phyloP scores from a whole-genome alignment of 2,888 invertebrate species.

The Imbricaverruca yamaguchii region DNA sequence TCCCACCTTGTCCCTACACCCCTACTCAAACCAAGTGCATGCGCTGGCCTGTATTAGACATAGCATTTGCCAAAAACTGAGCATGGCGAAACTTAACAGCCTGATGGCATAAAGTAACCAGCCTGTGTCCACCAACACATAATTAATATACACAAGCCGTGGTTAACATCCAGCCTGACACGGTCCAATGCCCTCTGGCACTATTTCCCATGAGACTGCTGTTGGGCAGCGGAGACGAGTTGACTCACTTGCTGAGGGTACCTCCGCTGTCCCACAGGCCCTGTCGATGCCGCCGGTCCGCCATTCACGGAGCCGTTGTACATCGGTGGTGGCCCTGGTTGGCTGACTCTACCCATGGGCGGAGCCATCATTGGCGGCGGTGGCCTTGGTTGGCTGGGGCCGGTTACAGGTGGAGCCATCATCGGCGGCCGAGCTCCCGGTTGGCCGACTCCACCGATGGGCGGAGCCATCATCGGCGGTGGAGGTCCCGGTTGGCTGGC shows the following conservation, averaged over 20 bases:
- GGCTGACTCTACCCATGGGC: not conserved
- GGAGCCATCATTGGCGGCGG: not conserved
- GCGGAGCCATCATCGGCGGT: not conserved
- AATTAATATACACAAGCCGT: not conserved
- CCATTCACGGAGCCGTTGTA: not conserved
- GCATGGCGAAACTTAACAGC: no score
- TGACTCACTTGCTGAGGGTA: not conserved
- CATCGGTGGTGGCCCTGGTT: not conserved
- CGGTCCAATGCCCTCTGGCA: not conserved
- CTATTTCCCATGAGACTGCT: not conserved
- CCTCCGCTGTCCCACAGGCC: not conserved
- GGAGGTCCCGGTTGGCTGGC: not conserved
- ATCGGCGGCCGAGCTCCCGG: not conserved
- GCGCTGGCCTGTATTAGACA: no score
- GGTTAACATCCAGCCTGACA: not conserved
- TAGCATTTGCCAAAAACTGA: no score
- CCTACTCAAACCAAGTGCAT: no score
- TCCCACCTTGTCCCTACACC: no score
- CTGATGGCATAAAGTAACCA: not conserved
- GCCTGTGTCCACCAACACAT: not conserved
- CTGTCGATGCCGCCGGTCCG: not conserved
- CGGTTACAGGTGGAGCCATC: not conserved
- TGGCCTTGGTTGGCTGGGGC: not conserved
- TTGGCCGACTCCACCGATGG: not conserved
- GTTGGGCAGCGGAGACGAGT: not conserved